Evolutionary conservation across 2,888 invertebrate species (phyloP).

Genomic region (Rhopalosiphum nymphaeae): DNA sequence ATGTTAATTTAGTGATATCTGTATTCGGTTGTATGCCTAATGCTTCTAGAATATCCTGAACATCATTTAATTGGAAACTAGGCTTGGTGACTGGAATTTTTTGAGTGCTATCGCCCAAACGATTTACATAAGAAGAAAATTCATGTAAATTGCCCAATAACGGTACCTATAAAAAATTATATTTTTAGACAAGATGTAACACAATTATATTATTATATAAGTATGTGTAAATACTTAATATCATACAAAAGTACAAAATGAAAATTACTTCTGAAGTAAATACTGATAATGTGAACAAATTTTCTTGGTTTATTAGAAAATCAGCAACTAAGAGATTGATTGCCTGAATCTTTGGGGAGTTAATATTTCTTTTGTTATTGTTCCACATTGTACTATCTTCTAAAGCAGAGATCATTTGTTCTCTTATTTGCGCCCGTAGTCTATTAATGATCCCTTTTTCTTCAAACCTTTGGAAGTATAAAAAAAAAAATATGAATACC

Average conservation of each 20-base stretch:
- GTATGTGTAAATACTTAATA: background rate
- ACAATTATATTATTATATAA: background rate
- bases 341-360: constrained; percentile 75
- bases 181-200: no score
- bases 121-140: constrained; percentile 36
- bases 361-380: constrained; percentile 69
- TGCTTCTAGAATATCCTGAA: constrained; percentile 43
- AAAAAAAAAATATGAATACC: background rate
- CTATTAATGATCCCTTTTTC: constrained; percentile 76
- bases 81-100: background rate
- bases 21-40: constrained; percentile 35
- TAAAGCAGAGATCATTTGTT: constrained; percentile 75
- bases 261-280: constrained; percentile 73
- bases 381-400: constrained; percentile 69
- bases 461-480: constrained; percentile 72
- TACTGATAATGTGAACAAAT: constrained; percentile 75
- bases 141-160: constrained; percentile 14
- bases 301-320: constrained; percentile 75
- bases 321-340: constrained; percentile 76
- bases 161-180: constrained; percentile 44
- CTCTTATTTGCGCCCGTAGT: constrained; percentile 75
- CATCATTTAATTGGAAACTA: constrained; percentile 31
- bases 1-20: background rate
- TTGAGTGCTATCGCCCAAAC: background rate
- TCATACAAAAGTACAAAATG: background rate